These are phyloP conservation scores for fruit fly (Drosophila melanogaster) DNA, from an alignment of 1,140 invertebrate genomes.

Conservation along the genomic window DNA sequence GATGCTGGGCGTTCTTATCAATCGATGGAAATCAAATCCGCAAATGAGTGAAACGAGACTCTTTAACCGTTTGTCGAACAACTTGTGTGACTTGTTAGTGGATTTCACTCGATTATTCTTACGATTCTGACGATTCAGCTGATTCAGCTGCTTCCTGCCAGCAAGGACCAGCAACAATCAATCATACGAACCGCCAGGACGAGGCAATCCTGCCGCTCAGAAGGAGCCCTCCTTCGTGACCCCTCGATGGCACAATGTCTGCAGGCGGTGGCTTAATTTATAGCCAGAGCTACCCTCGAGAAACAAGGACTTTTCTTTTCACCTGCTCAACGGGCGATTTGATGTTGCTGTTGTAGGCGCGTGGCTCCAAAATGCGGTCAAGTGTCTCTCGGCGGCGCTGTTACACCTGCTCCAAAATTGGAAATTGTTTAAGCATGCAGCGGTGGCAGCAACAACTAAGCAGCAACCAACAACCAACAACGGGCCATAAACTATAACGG, in stretches of 20 bases:
- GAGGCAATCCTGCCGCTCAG: constrained; percentile 50
- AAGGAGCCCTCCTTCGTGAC: constrained; percentile 28
- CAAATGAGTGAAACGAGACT: constrained; percentile 60
- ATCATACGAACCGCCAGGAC: constrained; percentile 56
- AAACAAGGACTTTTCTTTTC: constrained; percentile 76
- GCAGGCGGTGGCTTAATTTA: constrained; percentile 79
- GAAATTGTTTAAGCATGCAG: constrained; percentile 51
- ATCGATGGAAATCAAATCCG: constrained; percentile 68
- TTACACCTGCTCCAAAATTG: constrained; percentile 80
- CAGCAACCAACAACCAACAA: constrained; percentile 37
- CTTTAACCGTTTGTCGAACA: constrained; percentile 22
- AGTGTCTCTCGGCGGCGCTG: constrained; percentile 55
- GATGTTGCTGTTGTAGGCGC: constrained; percentile 67
- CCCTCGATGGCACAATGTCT: constrained; percentile 44
- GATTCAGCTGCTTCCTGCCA: constrained; percentile 51
- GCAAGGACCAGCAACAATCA: constrained; percentile 65
- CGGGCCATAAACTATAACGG: constrained; percentile 80
- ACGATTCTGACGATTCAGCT: constrained; percentile 59
- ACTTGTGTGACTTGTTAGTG: constrained; percentile 66
- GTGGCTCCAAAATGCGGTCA: constrained; percentile 81
- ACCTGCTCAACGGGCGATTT: constrained; percentile 60
- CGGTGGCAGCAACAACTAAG: neutral
- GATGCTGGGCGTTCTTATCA: constrained; percentile 50
- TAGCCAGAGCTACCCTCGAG: constrained; percentile 68
- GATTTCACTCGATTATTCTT: constrained; percentile 24